A percentile compares a stretch with the other conserved stretches of the same genome.
These are phyloP conservation scores for Piscicola geometra DNA, from an alignment of 2,888 invertebrate genomes.

Conservation along the genomic window DNA sequence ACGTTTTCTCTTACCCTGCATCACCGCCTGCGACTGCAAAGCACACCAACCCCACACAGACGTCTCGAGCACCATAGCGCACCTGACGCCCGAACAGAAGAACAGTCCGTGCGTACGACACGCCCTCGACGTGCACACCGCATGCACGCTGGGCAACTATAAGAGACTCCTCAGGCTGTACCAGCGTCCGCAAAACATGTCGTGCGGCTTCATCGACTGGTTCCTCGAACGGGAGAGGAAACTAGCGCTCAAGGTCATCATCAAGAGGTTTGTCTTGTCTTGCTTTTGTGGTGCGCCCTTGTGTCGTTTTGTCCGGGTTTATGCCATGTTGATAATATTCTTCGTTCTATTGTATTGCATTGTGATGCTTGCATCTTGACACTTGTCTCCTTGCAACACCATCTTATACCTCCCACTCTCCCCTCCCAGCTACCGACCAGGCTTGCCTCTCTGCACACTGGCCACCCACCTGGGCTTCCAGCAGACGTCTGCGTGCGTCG, in stretches of 20 bases:
- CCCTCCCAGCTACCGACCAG: neutral
- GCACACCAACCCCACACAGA: conserved; percentile 69
- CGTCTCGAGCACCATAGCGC: conserved; percentile 82
- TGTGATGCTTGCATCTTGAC: no score
- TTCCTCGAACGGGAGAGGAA: conserved; percentile 92
- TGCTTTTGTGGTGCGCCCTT: no score
- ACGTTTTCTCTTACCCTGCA: no score
- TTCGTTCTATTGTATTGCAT: no score
- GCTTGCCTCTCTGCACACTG: neutral
- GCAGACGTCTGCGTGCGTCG: neutral
- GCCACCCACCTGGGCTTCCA: neutral
- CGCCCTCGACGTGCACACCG: conserved; percentile 80
- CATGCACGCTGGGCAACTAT: conserved; percentile 88
- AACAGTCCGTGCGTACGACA: conserved; percentile 75
- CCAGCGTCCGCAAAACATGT: conserved; percentile 83
- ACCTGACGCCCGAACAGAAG: conserved; percentile 72
- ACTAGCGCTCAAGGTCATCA: conserved; percentile 80
- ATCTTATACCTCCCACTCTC: no score
- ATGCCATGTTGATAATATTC: no score
- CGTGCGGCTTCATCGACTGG: conserved; percentile 94
- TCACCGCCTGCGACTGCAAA: no score
- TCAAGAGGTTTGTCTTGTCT: conserved; percentile 89
- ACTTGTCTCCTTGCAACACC: no score
- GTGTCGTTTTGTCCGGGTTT: no score
- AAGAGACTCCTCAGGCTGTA: conserved; percentile 88